Evolutionary conservation across 1,140 invertebrate species (phyloP).

Genomic region (Nylanderia fulva): DNA sequence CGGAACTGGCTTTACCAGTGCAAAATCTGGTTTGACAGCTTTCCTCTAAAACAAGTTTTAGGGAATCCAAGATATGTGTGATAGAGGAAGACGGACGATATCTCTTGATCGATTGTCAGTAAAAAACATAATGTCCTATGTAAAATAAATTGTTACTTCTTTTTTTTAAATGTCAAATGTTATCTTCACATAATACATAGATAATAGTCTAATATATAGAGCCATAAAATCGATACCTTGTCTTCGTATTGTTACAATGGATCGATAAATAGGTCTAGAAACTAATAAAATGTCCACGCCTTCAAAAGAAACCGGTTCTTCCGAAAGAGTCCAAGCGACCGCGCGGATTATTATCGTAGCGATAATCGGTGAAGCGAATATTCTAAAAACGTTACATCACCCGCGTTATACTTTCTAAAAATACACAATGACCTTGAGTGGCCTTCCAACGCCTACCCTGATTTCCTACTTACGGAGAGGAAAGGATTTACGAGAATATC

Average conservation of each 20-base stretch:
- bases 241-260: not conserved
- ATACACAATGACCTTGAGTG: slow-evolving; percentile 29
- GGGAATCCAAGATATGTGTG: slow-evolving; percentile 5
- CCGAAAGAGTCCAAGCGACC: slow-evolving; percentile 7
- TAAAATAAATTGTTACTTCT: slow-evolving; percentile 4
- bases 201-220: not conserved
- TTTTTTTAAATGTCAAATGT: not conserved
- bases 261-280: not conserved
- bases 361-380: slow-evolving; percentile 28
- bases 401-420: slow-evolving; percentile 52
- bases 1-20: slow-evolving; percentile 47
- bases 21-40: slow-evolving; percentile 61
- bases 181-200: not conserved
- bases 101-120: slow-evolving; percentile 31
- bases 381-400: slow-evolving; percentile 42
- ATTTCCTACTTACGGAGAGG: not conserved
- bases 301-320: slow-evolving; percentile 14
- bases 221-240: not conserved
- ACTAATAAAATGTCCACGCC: not conserved
- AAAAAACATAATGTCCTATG: not conserved
- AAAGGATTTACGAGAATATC: slow-evolving; percentile 30
- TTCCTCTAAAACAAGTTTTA: slow-evolving; percentile 10
- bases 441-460: slow-evolving; percentile 27
- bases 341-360: slow-evolving; percentile 20
- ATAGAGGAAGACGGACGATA: not conserved